These are phyloP conservation scores for Elgaria multicarinata DNA, from an alignment of 2,113 vertebrate genomes.

Conservation along the genomic window DNA sequence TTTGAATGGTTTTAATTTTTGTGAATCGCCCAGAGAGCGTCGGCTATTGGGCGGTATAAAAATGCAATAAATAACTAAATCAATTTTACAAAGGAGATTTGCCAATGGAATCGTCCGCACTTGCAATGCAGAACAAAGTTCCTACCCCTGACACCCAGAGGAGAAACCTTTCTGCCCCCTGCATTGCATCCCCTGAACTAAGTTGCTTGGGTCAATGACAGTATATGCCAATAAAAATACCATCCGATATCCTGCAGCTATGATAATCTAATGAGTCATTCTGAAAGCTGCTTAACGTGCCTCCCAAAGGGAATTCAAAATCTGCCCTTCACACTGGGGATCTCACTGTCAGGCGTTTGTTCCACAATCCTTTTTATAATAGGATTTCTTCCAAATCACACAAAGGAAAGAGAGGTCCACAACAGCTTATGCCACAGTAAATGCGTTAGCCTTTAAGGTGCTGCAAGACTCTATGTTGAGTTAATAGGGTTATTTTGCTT, in stretches of 20 bases:
- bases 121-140: not conserved
- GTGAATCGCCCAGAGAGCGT: too few relatives aligned
- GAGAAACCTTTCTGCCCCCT: not conserved
- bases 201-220: not conserved
- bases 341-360: not conserved
- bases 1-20: too few relatives aligned
- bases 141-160: not conserved
- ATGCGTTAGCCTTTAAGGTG: too few relatives aligned
- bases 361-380: not conserved
- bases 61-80: too few relatives aligned
- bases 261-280: not conserved
- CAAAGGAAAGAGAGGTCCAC: not conserved
- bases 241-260: not conserved
- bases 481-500: not conserved
- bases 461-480: too few relatives aligned
- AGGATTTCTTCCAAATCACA: not conserved
- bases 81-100: not conserved
- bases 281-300: not conserved
- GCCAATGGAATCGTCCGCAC: not conserved
- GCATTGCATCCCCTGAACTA: not conserved
- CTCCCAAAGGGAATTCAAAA: not conserved
- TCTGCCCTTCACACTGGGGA: not conserved
- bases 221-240: not conserved
- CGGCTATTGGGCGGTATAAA: too few relatives aligned
- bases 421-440: too few relatives aligned